phyloP scores from a whole-genome alignment of 2,797 vertebrate species.

The Threskiornis aethiopicus region DNA sequence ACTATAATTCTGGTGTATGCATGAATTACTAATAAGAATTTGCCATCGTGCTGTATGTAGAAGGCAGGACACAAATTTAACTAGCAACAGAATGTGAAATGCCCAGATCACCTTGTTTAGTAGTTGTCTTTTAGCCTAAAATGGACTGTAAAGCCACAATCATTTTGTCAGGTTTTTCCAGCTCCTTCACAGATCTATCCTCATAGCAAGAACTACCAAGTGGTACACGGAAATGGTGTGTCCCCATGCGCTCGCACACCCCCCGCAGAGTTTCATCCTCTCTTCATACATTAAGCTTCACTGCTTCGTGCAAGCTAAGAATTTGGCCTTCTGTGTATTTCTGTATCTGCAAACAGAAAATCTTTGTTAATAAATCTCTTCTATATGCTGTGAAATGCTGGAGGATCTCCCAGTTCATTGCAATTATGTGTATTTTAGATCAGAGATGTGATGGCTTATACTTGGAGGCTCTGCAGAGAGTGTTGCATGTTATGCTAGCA shows the following conservation, averaged over 20 bases:
- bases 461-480: conserved; percentile 32
- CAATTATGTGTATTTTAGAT: conserved; percentile 38
- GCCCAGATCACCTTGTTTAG: background rate
- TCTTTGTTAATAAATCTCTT: conserved; percentile 49
- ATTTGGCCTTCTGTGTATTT: background rate
- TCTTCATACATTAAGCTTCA: background rate
- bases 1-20: background rate
- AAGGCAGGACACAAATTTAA: background rate
- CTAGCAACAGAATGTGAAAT: background rate
- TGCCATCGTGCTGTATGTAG: background rate
- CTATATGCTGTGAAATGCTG: conserved; percentile 30
- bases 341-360: conserved; percentile 5
- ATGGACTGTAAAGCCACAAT: background rate
- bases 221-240: background rate
- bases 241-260: rapidly evolving
- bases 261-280: background rate
- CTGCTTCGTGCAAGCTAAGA: background rate
- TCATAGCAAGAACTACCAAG: background rate
- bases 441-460: conserved; percentile 34
- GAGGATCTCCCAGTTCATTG: conserved; percentile 43
- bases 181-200: background rate
- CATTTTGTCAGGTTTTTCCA: background rate
- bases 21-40: background rate
- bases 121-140: background rate
- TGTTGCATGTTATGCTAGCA: conserved; percentile 2